These are phyloP conservation scores for Agapornis canus DNA, from an alignment of 2,797 vertebrate species.

Conservation along the genomic window DNA sequence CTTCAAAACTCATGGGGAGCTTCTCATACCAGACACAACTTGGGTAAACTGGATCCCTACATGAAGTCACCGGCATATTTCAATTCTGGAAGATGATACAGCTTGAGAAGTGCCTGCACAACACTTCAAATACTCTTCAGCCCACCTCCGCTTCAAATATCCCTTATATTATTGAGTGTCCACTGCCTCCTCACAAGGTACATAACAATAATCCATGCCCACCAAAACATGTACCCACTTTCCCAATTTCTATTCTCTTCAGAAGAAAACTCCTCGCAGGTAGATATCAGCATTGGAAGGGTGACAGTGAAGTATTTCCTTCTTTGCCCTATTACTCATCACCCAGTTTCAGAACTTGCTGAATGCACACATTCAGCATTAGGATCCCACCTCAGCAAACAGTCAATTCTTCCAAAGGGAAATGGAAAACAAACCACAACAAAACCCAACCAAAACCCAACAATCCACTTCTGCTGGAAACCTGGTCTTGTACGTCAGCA, in stretches of 20 bases:
- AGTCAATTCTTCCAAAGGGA: background rate
- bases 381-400: background rate
- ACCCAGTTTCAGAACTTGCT: background rate
- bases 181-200: background rate
- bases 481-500: background rate
- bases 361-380: background rate
- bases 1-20: background rate
- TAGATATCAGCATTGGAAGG: background rate
- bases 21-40: background rate
- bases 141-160: background rate
- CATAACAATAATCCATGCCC: background rate
- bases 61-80: background rate
- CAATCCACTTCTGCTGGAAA: background rate
- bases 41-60: background rate
- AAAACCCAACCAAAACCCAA: background rate
- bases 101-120: background rate
- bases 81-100: background rate
- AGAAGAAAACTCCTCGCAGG: rapidly evolving
- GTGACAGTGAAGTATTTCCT: rapidly evolving
- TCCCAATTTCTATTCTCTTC: background rate
- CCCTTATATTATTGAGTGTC: background rate
- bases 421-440: background rate
- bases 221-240: background rate
- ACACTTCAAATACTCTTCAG: background rate
- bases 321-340: background rate